phyloP scores from a whole-genome alignment of 2,113 vertebrate genomes.

The Aldabrachelys gigantea region DNA sequence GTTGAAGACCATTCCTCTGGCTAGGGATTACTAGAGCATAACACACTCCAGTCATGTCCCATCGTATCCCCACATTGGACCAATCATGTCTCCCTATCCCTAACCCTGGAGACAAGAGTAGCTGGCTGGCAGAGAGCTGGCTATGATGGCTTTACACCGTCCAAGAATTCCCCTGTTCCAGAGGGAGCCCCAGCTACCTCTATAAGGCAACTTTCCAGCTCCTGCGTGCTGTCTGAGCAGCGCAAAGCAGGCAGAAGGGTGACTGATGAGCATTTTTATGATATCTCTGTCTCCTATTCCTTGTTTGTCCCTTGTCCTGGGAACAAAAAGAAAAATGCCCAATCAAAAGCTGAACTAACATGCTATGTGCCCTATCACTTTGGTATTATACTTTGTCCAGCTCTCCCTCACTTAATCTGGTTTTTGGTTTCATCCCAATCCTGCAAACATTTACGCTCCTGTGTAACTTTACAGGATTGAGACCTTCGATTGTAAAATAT shows the following conservation, averaged over 20 bases:
- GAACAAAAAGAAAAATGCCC: neutral
- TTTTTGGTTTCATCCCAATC: neutral
- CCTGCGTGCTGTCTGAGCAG: neutral
- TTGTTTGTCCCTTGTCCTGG: neutral
- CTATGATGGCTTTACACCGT: neutral
- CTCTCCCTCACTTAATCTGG: neutral
- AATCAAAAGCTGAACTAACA: neutral
- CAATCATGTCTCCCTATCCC: neutral
- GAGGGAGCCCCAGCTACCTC: neutral
- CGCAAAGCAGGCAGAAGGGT: neutral
- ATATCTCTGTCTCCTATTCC: neutral
- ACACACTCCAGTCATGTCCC: conserved; percentile 31
- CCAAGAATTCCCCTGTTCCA: neutral
- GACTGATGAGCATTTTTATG: neutral
- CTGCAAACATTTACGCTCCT: neutral
- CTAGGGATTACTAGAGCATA: conserved; percentile 57
- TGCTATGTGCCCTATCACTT: neutral
- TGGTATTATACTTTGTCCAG: neutral
- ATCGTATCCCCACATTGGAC: conserved; percentile 33
- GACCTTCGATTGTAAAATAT: neutral
- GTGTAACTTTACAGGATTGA: neutral
- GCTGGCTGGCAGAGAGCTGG: neutral
- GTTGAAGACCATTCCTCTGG: neutral
- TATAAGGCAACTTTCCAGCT: neutral
- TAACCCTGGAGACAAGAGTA: neutral